Evolutionary conservation across 2,797 vertebrate genomes (phyloP).

Genomic region (Mallotus villosus): DNA sequence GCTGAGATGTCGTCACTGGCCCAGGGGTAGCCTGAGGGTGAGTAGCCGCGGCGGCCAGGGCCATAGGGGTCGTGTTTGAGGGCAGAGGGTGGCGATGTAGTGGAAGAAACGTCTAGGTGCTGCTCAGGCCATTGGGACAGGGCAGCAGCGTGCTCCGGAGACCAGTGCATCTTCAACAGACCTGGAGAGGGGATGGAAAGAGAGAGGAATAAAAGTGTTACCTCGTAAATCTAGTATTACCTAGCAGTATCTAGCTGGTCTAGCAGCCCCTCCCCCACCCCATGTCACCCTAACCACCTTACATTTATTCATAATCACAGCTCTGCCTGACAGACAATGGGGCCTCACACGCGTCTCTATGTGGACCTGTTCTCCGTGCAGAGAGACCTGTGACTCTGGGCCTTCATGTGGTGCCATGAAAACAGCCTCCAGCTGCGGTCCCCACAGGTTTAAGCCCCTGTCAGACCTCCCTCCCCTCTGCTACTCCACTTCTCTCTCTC

Average conservation of each 20-base stretch:
- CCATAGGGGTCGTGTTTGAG: slow-evolving; percentile 87
- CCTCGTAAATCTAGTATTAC: background rate
- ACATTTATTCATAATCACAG: slow-evolving; percentile 19
- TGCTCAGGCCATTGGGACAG: slow-evolving; percentile 97
- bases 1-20: slow-evolving; percentile 95
- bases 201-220: background rate
- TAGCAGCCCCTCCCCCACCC: background rate
- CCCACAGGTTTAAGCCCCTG: slow-evolving; percentile 69
- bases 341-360: background rate
- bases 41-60: slow-evolving; percentile 79
- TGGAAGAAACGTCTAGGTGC: slow-evolving; percentile 95
- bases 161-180: slow-evolving; percentile 99
- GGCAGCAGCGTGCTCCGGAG: slow-evolving; percentile 93
- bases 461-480: slow-evolving; percentile 21
- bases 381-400: slow-evolving; percentile 52
- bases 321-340: background rate
- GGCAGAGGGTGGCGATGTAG: slow-evolving; percentile 85
- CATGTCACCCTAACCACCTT: slow-evolving; percentile 28
- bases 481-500: slow-evolving; percentile 41
- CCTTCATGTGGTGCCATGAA: slow-evolving; percentile 55
- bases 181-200: slow-evolving; percentile 60
- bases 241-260: background rate
- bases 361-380: slow-evolving; percentile 33
- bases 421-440: slow-evolving; percentile 64
- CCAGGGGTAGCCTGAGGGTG: slow-evolving; percentile 86